phyloP scores from a whole-genome alignment of 2,113 vertebrate genomes.

The Phainopepla nitens region DNA sequence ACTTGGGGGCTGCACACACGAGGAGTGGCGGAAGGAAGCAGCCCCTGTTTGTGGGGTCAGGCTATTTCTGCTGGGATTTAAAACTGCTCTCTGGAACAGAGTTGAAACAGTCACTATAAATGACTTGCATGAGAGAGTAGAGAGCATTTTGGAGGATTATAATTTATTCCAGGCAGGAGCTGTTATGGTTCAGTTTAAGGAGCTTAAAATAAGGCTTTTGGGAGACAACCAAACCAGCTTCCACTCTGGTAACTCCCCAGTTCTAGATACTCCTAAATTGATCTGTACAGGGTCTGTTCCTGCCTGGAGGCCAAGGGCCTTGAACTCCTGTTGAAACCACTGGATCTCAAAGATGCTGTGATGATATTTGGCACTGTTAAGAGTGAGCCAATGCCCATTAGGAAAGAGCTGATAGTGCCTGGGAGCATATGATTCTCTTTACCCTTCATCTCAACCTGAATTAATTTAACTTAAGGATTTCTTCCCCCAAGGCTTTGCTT shows the following conservation, averaged over 20 bases:
- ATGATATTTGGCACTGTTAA: not conserved
- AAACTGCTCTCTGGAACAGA: not conserved
- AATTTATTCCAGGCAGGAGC: conserved; percentile 41
- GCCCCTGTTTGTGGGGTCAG: not conserved
- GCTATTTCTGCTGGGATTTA: conserved; percentile 21
- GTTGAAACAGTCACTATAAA: conserved; percentile 32
- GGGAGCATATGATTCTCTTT: not conserved
- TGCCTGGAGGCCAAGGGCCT: not conserved
- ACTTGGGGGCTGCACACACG: not conserved
- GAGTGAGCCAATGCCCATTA: not conserved
- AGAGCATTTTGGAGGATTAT: conserved; percentile 34
- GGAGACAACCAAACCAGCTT: conserved; percentile 41
- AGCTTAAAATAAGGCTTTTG: conserved; percentile 40
- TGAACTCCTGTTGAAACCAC: not conserved
- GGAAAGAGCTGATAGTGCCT: not conserved
- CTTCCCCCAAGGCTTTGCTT: not conserved
- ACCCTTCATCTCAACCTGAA: not conserved
- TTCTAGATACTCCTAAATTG: not conserved
- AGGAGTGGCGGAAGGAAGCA: conserved; percentile 15
- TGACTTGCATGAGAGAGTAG: not conserved
- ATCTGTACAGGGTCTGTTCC: not conserved
- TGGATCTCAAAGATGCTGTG: not conserved
- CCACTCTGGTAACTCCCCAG: not conserved
- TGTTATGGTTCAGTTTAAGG: conserved; percentile 18
- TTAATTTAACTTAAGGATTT: not conserved